These are phyloP conservation scores for Zygogramma bicolorata DNA, from an alignment of 2,888 invertebrate genomes.

Conservation along the genomic window DNA sequence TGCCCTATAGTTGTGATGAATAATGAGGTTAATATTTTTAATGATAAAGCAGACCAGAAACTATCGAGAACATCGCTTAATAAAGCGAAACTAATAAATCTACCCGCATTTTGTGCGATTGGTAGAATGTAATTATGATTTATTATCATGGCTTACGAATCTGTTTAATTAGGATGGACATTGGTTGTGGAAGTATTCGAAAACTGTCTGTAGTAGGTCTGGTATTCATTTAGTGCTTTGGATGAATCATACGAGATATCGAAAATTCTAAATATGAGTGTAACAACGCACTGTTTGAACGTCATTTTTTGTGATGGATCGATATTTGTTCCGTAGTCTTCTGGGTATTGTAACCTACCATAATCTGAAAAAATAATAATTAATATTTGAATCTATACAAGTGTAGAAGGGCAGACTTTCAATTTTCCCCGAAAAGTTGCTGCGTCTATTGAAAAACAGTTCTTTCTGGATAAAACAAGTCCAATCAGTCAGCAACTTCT, in stretches of 20 bases:
- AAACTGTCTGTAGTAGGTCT: background rate
- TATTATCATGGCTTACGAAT: slow-evolving; percentile 20
- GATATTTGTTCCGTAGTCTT: too few species aligned
- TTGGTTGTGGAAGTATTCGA: too few species aligned
- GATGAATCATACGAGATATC: background rate
- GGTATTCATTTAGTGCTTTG: background rate
- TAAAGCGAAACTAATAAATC: slow-evolving; percentile 28
- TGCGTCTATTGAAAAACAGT: too few species aligned
- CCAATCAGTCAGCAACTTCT: too few species aligned
- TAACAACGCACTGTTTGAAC: too few species aligned
- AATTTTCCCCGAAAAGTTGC: too few species aligned
- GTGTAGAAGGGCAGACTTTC: too few species aligned
- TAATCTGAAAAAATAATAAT: too few species aligned
- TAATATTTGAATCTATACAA: too few species aligned
- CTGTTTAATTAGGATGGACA: slow-evolving; percentile 22
- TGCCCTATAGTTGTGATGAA: slow-evolving; percentile 1
- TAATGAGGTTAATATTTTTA: slow-evolving; percentile 15
- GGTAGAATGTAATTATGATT: slow-evolving; percentile 33
- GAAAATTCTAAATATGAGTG: background rate
- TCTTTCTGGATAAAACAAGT: too few species aligned
- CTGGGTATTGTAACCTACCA: too few species aligned
- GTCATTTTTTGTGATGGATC: too few species aligned
- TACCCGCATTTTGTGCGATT: slow-evolving; percentile 33
- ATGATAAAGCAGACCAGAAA: slow-evolving; percentile 8
- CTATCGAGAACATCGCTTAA: slow-evolving; percentile 24